Evolutionary conservation across 2,888 invertebrate genomes (phyloP), one percentile per base, ranked within the genome.

Genomic region (Agrypnus murinus): DNA sequence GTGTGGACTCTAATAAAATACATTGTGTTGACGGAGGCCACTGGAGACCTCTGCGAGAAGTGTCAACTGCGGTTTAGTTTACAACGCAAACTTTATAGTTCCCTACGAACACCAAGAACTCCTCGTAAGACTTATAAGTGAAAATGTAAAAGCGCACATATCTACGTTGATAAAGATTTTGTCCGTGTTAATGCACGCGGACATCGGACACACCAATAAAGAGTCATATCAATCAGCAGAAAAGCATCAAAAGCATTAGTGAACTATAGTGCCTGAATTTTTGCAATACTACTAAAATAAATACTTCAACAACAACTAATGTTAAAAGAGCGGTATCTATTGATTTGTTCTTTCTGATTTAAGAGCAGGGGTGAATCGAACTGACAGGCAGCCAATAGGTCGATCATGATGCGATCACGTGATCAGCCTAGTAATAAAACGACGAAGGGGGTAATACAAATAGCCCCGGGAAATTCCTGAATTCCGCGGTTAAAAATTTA

Each of bases 201-300:
- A 63, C 53, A 10, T 53, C 53, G 55, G 58, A 58, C 66, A 66
- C 60, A 66, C 66, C 71, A 64, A 50, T 63, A 46, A 43, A 46
- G 38, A 62, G 17, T 60, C 71, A 71, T 71, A 71, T 71, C 71
- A 71, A 68, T 65, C 64, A 68, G 45, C n/a, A 58, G 14, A 25
- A 59, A 67, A 59, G 55, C 48, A 60, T 59, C 57, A 65, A 15
- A 64, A 66, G 65, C 53, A 58, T 71, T 75, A 74, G 71, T 75
- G 73, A 75, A 71, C 67, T 55, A 67, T 73, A 75, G 75, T 75
- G 75, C 75, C 75, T 75, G 65, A 66, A 71, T 38, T 62, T 65
- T 71, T 67, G 66, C 66, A 63, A 63, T 48, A 63, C 38, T 70
- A 57, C 31, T 48, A 48, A n/a, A n/a, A n/a, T n/a, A n/a, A n/a